Conservation (phyloP, 2,888 invertebrate genomes). For the Parnassius glacialis region DNA sequence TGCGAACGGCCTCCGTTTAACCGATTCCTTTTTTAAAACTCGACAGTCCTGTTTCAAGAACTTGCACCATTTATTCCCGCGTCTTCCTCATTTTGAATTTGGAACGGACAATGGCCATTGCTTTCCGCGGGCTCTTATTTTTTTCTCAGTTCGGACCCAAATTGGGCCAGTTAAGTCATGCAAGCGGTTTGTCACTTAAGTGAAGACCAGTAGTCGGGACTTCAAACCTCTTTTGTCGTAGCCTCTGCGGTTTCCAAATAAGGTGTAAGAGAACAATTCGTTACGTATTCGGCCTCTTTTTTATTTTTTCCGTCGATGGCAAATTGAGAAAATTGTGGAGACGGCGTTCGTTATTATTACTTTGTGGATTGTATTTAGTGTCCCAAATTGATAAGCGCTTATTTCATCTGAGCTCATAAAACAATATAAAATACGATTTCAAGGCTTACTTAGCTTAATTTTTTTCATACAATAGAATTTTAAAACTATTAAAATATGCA, state of each 20-base stretch:
- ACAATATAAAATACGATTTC: no score
- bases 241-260: conserved; percentile 49
- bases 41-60: conserved; percentile 74
- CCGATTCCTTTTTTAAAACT: conserved; percentile 75
- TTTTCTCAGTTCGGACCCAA: conserved; percentile 47
- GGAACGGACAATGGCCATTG: conserved; percentile 68
- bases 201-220: conserved; percentile 69
- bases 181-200: conserved; percentile 60
- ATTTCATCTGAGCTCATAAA: conserved; percentile 42
- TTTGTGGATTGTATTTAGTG: conserved; percentile 48
- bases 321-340: conserved; percentile 64
- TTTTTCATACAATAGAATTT: neutral
- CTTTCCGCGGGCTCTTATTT: conserved; percentile 51
- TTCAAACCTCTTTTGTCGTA: conserved; percentile 48
- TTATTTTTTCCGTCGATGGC: conserved; percentile 51
- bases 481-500: conserved; percentile 1
- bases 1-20: conserved; percentile 77
- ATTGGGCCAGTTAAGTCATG: conserved; percentile 64
- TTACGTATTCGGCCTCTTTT: conserved; percentile 45
- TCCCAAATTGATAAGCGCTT: conserved; percentile 55
- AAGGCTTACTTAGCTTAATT: no score
- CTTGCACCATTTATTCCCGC: conserved; percentile 71
- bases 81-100: conserved; percentile 77
- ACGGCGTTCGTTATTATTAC: conserved; percentile 45
- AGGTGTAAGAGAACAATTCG: conserved; percentile 56